Percentiles rank a stretch among this genome's conserved stretches.
Conservation (phyloP, 64 coral and sea anemone species). For the Montipora foliosa region DNA sequence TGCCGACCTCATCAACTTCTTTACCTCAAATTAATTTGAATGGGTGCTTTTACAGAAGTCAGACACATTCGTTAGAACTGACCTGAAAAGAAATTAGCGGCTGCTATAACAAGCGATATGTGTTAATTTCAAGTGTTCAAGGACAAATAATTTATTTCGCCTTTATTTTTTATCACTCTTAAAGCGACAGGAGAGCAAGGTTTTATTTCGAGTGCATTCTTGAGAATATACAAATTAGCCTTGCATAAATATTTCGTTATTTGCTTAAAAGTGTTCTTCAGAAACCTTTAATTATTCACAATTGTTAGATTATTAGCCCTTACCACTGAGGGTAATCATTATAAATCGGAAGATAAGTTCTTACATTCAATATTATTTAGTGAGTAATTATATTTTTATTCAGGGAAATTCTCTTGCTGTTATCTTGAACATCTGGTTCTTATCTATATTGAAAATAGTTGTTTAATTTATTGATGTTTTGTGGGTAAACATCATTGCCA, state of each 20-base stretch:
- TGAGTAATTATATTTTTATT: neutral
- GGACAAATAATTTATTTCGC: too few species aligned
- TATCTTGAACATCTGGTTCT: neutral
- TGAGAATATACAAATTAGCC: neutral
- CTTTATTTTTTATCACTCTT: neutral
- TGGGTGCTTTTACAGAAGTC: neutral
- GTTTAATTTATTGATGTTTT: constrained; percentile 34
- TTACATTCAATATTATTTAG: neutral
- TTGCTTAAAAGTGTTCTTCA: neutral
- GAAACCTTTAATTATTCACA: constrained; percentile 15
- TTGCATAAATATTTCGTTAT: constrained; percentile 36
- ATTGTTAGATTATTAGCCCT: neutral
- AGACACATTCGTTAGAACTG: neutral
- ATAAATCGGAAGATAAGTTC: neutral
- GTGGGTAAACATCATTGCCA: constrained; percentile 4
- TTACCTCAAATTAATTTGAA: too few species aligned
- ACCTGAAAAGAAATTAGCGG: neutral
- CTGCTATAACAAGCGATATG: neutral
- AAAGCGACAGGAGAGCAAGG: neutral
- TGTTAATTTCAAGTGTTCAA: too few species aligned
- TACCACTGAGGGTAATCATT: neutral
- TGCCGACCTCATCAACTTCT: neutral
- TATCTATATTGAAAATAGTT: neutral
- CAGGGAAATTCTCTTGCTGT: neutral
- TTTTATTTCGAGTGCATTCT: constrained; percentile 19